phyloP scores from a whole-genome alignment of 2,113 vertebrate species.

The Eira barbara region DNA sequence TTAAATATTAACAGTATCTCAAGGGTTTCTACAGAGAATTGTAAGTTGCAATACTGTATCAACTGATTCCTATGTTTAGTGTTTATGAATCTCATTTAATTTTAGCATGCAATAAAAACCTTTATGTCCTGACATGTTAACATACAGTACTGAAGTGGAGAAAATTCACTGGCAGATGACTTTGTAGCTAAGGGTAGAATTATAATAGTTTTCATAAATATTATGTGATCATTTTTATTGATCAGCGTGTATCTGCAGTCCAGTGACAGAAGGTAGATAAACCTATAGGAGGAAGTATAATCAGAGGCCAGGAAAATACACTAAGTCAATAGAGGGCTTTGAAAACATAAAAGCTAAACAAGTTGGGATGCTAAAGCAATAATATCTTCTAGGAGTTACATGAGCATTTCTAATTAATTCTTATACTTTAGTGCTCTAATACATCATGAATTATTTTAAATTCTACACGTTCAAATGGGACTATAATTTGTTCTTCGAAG shows the following conservation, averaged over 20 bases:
- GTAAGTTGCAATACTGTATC: not conserved
- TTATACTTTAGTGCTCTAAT: not conserved
- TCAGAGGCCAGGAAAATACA: not conserved
- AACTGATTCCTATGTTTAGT: slow-evolving; percentile 35
- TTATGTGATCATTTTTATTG: not conserved
- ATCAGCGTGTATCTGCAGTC: not conserved
- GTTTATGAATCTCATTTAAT: slow-evolving; percentile 64
- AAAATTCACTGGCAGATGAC: not conserved
- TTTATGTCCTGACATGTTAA: not conserved
- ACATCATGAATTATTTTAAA: not conserved
- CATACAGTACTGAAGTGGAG: not conserved
- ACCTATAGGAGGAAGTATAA: not conserved
- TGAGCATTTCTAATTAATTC: not conserved
- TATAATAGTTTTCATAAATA: not conserved
- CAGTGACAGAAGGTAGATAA: not conserved
- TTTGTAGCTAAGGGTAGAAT: not conserved
- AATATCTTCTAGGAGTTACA: not conserved
- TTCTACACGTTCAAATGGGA: not conserved
- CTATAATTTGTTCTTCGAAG: not conserved
- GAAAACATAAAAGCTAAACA: not conserved
- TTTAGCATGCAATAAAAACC: slow-evolving; percentile 20
- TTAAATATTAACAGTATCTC: slow-evolving; percentile 54
- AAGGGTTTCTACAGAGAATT: not conserved
- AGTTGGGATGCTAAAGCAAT: not conserved
- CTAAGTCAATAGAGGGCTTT: not conserved